Evolutionary conservation across 2,797 vertebrate species (phyloP), one percentile per base, ranked within the genome.

Genomic region (Knipowitschia caucasica): DNA sequence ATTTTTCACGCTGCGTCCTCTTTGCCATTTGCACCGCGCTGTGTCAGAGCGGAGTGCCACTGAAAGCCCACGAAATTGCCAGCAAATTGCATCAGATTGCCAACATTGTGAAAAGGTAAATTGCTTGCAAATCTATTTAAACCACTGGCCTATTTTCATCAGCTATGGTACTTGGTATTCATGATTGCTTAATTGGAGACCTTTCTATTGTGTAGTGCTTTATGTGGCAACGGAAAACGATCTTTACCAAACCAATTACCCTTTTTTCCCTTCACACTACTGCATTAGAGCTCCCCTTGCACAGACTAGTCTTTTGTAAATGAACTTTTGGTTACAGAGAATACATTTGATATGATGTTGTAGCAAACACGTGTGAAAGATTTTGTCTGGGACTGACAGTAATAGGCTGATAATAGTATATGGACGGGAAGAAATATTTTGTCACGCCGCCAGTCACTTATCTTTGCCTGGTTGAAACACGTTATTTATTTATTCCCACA

Each of bases 101-200:
- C 96, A 98, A 99, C 96, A 99, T 98, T 98, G 96, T 99, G 96
- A 98, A 98, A 99, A 99, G 96, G 95, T 98, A 99, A 99, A 99
- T 98, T 98, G 96, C 96, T 99, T 97, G 96, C 96, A 98, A 98
- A 99, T 99, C 96, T 99, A 98, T 99, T 99, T 99, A 98, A 99
- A 99, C 96, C 96, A 95, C 95, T 96, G 95, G 93, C 96, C 96
- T 98, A 98, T 97, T 99, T 99, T 99, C 96, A 98, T 99, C 95
- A 98, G 95, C 95, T 94, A 93, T 93, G 94, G 95, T 96, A 98
- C 96, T 99, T 98, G 96, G 94, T 98, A 98, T 99, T 98, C 96
- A 99, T 98, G 96, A 98, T 98, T 96, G 94, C 96, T 98, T 99
- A 99, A 99, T 99, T 99, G 96, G 94, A 91, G 95, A 98, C 96